Conservation (phyloP, 2,888 invertebrate species). For the Parascotia fuliginaria region DNA sequence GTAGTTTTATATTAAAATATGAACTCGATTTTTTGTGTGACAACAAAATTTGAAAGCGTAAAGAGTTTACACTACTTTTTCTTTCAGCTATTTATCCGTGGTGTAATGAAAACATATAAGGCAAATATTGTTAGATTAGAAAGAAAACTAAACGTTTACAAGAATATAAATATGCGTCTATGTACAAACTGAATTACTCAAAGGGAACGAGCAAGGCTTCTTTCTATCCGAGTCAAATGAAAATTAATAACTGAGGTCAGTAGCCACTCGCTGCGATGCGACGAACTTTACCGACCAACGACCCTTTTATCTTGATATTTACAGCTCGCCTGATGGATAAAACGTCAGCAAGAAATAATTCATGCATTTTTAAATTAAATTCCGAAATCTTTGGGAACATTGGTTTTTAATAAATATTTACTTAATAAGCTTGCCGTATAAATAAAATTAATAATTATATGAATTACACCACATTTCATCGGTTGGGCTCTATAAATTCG, state of each 20-base stretch:
- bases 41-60: background rate
- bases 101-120: too few species aligned
- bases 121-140: too few species aligned
- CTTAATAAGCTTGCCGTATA: constrained; percentile 24
- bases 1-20: constrained; percentile 11
- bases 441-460: constrained; percentile 38
- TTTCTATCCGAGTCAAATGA: constrained; percentile 67
- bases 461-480: constrained; percentile 31
- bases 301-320: constrained; percentile 62
- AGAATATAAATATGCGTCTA: too few species aligned
- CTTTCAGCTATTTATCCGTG: too few species aligned
- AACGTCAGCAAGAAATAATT: constrained; percentile 36
- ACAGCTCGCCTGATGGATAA: constrained; percentile 36
- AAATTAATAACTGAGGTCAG: constrained; percentile 67
- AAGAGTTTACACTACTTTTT: too few species aligned
- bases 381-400: background rate
- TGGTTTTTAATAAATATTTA: constrained; percentile 9
- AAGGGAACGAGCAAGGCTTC: constrained; percentile 52
- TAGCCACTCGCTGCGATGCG: constrained; percentile 43
- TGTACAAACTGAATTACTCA: constrained; percentile 25
- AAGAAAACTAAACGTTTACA: too few species aligned
- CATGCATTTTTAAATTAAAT: constrained; percentile 2
- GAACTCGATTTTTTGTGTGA: background rate
- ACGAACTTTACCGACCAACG: constrained; percentile 55
- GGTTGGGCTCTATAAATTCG: constrained; percentile 40